These are phyloP conservation scores for Cuculus canorus DNA, from an alignment of 2,797 vertebrate genomes.

Conservation along the genomic window DNA sequence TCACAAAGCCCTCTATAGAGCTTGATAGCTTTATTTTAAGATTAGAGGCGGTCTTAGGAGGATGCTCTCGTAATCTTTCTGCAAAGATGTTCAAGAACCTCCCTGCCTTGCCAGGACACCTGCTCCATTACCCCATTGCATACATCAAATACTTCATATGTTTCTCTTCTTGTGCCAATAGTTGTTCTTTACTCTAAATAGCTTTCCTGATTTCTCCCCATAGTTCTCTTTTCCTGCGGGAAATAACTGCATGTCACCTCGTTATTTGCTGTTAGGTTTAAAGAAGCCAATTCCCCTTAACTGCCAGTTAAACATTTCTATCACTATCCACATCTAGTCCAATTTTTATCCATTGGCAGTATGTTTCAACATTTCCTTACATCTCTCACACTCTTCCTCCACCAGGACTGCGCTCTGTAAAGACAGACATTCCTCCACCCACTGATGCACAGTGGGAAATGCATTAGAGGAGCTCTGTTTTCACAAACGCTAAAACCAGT, in stretches of 20 bases:
- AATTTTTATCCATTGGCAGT: background rate
- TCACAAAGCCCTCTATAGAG: background rate
- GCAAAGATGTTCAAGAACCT: background rate
- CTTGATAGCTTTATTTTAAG: background rate
- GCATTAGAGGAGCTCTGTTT: background rate
- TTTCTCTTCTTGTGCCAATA: background rate
- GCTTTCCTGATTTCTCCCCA: background rate
- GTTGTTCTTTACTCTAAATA: background rate
- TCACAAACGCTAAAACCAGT: background rate
- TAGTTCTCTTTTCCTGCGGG: background rate
- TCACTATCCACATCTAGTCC: background rate
- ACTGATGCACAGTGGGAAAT: accelerated
- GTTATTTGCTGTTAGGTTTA: background rate
- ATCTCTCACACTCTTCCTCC: background rate
- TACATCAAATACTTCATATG: background rate
- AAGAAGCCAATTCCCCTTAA: background rate
- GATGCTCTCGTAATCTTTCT: background rate
- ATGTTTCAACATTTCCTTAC: background rate
- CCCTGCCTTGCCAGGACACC: background rate
- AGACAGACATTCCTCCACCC: background rate
- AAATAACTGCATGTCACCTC: background rate
- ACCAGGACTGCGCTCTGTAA: background rate
- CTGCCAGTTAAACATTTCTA: background rate
- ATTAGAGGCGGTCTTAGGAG: background rate
- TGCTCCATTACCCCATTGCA: background rate